Percentiles rank a stretch among this genome's conserved stretches.
phyloP scores from a whole-genome alignment of 2,113 vertebrate genomes.

The Anhinga anhinga region DNA sequence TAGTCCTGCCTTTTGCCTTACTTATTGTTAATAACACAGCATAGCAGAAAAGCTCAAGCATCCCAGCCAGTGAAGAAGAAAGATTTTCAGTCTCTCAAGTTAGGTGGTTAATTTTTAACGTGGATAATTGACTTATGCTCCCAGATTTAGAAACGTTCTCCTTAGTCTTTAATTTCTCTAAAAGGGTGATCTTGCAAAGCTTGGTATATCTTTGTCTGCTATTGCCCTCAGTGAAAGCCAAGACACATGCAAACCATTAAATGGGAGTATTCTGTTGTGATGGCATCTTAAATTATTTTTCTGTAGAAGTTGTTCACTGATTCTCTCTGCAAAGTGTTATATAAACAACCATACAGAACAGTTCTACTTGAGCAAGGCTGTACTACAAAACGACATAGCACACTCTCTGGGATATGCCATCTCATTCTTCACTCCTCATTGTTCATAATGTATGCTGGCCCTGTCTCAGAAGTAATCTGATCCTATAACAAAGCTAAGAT shows the following conservation, averaged over 20 bases:
- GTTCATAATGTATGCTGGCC: background rate
- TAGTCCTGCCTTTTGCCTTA: background rate
- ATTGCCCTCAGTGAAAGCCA: background rate
- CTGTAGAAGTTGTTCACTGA: background rate
- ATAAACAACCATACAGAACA: fast-evolving
- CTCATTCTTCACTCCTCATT: background rate
- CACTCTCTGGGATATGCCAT: too few species aligned
- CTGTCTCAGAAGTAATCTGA: background rate
- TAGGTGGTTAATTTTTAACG: background rate
- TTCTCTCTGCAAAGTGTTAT: background rate
- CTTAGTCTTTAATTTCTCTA: background rate
- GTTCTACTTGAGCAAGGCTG: background rate
- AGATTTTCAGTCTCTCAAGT: background rate
- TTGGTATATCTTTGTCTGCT: background rate
- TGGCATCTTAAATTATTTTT: background rate
- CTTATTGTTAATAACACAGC: background rate
- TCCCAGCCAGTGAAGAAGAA: background rate
- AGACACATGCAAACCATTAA: background rate
- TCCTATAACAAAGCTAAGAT: background rate
- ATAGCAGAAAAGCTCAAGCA: background rate
- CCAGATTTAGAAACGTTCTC: background rate
- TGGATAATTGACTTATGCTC: background rate
- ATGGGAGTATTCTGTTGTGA: background rate
- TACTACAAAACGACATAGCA: background rate
- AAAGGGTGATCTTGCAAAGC: background rate